Conservation (phyloP, 2,888 invertebrate species). For the Mactromeris polynyma region DNA sequence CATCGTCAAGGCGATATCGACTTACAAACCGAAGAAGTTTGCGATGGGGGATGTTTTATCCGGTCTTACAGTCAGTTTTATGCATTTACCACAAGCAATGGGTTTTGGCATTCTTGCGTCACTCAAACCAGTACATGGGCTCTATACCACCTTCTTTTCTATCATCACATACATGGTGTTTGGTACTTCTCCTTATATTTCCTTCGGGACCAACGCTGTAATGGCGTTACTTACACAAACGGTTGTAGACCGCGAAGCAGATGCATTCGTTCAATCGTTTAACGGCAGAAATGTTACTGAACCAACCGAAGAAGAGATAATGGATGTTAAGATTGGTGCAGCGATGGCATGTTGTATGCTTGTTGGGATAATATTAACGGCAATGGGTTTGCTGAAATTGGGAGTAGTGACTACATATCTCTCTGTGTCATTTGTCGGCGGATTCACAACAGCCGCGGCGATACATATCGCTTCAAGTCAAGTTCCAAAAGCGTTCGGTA, state of each 20-base stretch:
- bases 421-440: constrained; percentile 77
- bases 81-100: constrained; percentile 85
- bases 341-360: constrained; percentile 60
- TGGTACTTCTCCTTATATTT: constrained; percentile 79
- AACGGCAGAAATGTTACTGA: neutral
- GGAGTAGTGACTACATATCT: constrained; percentile 78
- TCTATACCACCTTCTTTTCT: constrained; percentile 82
- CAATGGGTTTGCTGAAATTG: constrained; percentile 72
- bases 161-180: constrained; percentile 81
- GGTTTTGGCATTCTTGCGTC: constrained; percentile 81
- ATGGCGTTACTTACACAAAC: constrained; percentile 81
- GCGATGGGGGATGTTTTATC: constrained; percentile 77
- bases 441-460: constrained; percentile 78
- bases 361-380: constrained; percentile 72
- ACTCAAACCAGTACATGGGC: constrained; percentile 79
- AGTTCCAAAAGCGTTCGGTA: constrained; percentile 70
- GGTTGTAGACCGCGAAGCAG: constrained; percentile 71
- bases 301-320: constrained; percentile 55
- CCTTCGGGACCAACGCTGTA: constrained; percentile 83
- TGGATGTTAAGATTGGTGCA: constrained; percentile 51
- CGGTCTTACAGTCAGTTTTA: constrained; percentile 81
- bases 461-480: constrained; percentile 77
- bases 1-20: constrained; percentile 61
- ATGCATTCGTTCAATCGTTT: constrained; percentile 24
- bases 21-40: constrained; percentile 74